A percentile compares a stretch with the other conserved stretches of the same genome.
phyloP scores from a whole-genome alignment of 2,797 vertebrate species.

The Pristis pectinata region DNA sequence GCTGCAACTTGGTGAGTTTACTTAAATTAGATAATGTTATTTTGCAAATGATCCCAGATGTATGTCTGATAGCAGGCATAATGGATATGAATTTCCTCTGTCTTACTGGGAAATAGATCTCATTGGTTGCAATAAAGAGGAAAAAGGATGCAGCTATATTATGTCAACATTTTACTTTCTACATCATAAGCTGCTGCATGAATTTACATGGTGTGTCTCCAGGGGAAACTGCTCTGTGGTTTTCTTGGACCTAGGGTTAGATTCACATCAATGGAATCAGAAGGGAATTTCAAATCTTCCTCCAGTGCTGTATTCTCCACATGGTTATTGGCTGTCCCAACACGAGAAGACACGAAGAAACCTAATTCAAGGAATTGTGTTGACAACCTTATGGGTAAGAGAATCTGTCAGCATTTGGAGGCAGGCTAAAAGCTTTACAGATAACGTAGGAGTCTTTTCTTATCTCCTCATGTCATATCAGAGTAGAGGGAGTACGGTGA shows the following conservation, averaged over 20 bases:
- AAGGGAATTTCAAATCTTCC: neutral
- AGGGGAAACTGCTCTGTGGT: neutral
- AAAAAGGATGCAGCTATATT: neutral
- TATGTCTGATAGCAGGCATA: neutral
- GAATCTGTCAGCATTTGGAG: neutral
- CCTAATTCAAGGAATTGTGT: neutral
- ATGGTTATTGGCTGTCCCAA: no score
- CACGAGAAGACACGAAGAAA: neutral
- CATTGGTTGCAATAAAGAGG: neutral
- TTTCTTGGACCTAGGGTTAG: neutral
- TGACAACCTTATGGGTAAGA: neutral
- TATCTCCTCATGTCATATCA: neutral
- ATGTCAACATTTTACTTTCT: neutral
- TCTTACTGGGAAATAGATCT: neutral
- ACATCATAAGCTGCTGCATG: neutral
- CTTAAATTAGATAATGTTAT: neutral
- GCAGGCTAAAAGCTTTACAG: neutral
- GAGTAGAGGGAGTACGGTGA: neutral
- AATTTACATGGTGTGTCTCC: neutral
- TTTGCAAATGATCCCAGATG: neutral
- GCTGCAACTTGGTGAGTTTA: neutral
- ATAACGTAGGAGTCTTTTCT: neutral
- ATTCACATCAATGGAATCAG: neutral
- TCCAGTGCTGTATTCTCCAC: neutral
- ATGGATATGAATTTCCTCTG: neutral